Conservation (phyloP, 2,113 vertebrate species). For the Hydropotes inermis region DNA sequence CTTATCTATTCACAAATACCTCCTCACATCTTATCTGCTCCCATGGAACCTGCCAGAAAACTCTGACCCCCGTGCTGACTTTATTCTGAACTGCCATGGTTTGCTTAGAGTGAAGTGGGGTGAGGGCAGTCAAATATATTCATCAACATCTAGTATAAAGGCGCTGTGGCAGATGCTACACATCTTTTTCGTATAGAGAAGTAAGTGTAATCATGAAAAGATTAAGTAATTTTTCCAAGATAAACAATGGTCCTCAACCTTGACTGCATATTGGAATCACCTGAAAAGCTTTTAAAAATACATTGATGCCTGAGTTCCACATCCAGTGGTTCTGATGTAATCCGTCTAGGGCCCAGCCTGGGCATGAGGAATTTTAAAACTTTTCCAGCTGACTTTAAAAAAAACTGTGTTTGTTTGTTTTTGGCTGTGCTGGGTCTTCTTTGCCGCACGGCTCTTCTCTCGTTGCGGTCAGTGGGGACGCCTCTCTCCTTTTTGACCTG, state of each 20-base stretch:
- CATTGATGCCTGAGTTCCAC: not conserved
- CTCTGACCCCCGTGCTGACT: not conserved
- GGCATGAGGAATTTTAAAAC: not conserved
- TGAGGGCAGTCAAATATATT: not conserved
- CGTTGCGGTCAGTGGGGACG: fast-evolving
- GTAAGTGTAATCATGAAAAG: not conserved
- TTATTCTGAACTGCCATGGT: not conserved
- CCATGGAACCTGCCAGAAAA: not conserved
- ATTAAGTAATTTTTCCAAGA: not conserved
- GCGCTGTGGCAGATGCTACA: not conserved
- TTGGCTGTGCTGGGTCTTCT: not conserved
- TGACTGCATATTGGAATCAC: not conserved
- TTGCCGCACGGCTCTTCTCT: not conserved
- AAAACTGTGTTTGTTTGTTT: not conserved
- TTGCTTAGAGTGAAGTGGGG: not conserved
- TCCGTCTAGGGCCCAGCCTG: not conserved
- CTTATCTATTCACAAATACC: not conserved
- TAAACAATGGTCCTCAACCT: not conserved
- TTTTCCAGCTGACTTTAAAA: not conserved
- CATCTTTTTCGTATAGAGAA: not conserved
- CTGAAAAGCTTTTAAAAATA: not conserved
- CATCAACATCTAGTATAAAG: not conserved
- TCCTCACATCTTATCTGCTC: not conserved
- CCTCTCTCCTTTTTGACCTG: fast-evolving
- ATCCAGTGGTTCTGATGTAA: not conserved